Conservation (phyloP, 2,888 invertebrate genomes). For the Ophion obscuratus region DNA sequence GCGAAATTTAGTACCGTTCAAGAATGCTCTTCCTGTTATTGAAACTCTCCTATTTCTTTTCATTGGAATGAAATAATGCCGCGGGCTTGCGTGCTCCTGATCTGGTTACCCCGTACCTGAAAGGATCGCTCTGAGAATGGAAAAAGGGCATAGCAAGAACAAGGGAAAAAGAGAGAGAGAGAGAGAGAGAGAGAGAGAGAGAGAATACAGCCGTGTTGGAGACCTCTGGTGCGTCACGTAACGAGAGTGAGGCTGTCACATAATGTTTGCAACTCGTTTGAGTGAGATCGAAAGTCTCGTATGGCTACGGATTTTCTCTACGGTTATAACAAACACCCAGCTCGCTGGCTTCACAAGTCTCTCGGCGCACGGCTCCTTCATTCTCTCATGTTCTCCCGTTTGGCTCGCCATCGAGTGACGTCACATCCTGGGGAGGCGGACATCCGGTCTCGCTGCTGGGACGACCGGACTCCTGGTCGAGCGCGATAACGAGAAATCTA, state of each 20-base stretch:
- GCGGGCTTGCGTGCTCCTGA: conserved; percentile 15
- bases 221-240: conserved; percentile 8
- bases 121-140: conserved; percentile 9
- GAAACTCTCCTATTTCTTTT: conserved; percentile 43
- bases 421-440: conserved; percentile 83
- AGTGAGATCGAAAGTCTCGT: conserved; percentile 50
- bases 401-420: conserved; percentile 73
- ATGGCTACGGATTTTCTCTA: conserved; percentile 26
- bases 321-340: conserved; percentile 17
- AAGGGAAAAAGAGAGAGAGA: not conserved
- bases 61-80: conserved; percentile 29
- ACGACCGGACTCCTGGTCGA: conserved; percentile 79
- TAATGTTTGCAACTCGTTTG: conserved; percentile 45
- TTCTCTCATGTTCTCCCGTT: conserved; percentile 25
- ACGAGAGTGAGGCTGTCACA: conserved; percentile 15
- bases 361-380: not conserved
- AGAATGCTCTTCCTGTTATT: conserved; percentile 43
- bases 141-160: not conserved
- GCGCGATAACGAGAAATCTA: conserved; percentile 80
- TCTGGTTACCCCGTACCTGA: conserved; percentile 53
- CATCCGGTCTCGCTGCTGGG: conserved; percentile 78
- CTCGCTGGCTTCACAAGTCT: conserved; percentile 20
- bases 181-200: conserved; percentile 37
- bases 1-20: conserved; percentile 12
- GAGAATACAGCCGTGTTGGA: not conserved